phyloP scores from a whole-genome alignment of 2,797 vertebrate genomes.

The Acanthopagrus latus region DNA sequence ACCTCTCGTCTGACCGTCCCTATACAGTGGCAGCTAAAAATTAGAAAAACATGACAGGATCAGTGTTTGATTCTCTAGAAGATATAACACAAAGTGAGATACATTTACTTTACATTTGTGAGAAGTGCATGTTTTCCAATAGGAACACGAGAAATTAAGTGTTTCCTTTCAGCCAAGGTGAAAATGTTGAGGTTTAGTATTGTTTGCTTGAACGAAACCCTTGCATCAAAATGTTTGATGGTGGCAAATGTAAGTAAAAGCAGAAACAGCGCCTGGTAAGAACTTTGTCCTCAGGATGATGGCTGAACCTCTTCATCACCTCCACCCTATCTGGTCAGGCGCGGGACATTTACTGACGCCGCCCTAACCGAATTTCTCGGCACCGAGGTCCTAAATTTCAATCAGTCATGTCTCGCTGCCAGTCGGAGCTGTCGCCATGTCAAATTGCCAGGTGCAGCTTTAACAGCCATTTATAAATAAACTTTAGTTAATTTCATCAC shows the following conservation, averaged over 20 bases:
- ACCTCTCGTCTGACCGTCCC: no score
- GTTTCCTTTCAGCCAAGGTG: not conserved
- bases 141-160: not conserved
- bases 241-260: not conserved
- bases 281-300: constrained; percentile 18
- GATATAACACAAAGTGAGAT: not conserved
- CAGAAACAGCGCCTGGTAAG: not conserved
- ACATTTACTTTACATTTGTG: not conserved
- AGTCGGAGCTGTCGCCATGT: constrained; percentile 47
- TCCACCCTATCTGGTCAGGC: not conserved
- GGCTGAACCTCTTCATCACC: constrained; percentile 26
- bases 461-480: constrained; percentile 64
- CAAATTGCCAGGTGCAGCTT: constrained; percentile 63
- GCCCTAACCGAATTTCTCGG: constrained; percentile 1
- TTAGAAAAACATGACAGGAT: no score
- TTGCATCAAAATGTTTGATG: constrained; percentile 9
- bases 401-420: constrained; percentile 39
- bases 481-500: constrained; percentile 71
- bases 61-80: no score
- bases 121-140: constrained; percentile 8
- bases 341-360: constrained; percentile 8
- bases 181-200: not conserved
- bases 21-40: no score
- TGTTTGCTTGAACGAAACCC: not conserved
- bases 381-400: constrained; percentile 38